These are phyloP conservation scores for Eubucco bourcierii DNA, from an alignment of 2,113 vertebrate species.

Conservation along the genomic window DNA sequence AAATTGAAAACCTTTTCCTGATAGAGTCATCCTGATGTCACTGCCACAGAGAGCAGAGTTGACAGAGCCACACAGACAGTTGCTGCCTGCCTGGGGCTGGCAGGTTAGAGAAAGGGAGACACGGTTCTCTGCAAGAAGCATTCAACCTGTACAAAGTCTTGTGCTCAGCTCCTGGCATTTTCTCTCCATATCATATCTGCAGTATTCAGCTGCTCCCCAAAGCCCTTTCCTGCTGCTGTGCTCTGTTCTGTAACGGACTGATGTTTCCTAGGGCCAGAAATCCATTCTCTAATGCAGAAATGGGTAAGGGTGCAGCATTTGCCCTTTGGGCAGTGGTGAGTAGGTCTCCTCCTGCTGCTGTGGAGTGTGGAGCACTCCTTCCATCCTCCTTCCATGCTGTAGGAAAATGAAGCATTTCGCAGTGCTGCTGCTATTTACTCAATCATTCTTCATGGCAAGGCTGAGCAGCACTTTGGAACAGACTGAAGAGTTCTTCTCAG, in stretches of 20 bases:
- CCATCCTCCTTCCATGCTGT: neutral
- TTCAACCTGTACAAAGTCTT: neutral
- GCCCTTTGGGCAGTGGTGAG: neutral
- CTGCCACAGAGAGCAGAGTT: neutral
- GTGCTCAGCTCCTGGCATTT: neutral
- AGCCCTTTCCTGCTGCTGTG: neutral
- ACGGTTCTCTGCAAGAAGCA: neutral
- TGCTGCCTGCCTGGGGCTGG: neutral
- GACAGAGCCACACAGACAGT: neutral
- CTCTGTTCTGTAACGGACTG: neutral
- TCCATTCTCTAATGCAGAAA: neutral
- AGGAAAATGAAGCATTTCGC: neutral
- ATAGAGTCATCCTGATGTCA: neutral
- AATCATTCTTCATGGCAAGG: neutral
- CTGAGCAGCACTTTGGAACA: neutral
- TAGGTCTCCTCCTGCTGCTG: neutral
- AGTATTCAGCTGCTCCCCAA: neutral
- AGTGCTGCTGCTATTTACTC: neutral
- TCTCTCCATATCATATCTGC: neutral
- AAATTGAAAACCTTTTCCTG: neutral
- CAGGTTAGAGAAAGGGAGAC: neutral
- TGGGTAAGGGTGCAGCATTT: neutral
- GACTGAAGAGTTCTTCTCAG: neutral
- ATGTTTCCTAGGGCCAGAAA: neutral
- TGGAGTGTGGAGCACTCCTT: neutral